These are phyloP conservation scores for Drymonia ruficornis DNA, from an alignment of 2,888 invertebrate genomes.

Conservation along the genomic window DNA sequence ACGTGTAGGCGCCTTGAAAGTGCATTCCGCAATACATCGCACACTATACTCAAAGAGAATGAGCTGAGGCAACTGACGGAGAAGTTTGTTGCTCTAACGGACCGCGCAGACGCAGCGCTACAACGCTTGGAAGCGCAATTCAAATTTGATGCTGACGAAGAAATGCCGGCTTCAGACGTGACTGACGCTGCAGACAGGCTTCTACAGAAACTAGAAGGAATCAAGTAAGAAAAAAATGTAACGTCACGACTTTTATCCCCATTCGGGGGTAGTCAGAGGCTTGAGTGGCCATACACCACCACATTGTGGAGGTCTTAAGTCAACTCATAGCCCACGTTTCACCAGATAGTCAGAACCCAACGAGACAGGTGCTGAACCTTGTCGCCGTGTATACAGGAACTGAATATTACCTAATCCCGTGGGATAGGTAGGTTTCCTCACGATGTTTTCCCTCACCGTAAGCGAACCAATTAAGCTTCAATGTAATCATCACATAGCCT, in stretches of 20 bases:
- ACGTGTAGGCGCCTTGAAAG: slow-evolving; percentile 71
- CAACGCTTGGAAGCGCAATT: slow-evolving; percentile 68
- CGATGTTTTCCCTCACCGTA: too few relatives aligned
- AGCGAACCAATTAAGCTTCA: slow-evolving; percentile 60
- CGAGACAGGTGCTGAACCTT: too few relatives aligned
- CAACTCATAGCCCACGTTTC: too few relatives aligned
- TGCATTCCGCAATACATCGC: slow-evolving; percentile 68
- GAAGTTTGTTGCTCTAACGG: slow-evolving; percentile 75
- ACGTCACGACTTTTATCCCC: too few relatives aligned
- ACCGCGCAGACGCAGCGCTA: slow-evolving; percentile 75
- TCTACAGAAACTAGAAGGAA: slow-evolving; percentile 61
- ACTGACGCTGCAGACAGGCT: slow-evolving; percentile 67
- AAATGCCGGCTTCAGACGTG: slow-evolving; percentile 58
- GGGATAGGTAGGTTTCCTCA: too few relatives aligned
- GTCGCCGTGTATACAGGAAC: too few relatives aligned
- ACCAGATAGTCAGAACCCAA: too few relatives aligned
- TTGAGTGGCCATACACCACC: too few relatives aligned
- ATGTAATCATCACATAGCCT: not conserved
- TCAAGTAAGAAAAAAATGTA: too few relatives aligned
- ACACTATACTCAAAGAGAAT: slow-evolving; percentile 64
- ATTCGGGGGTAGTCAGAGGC: too few relatives aligned
- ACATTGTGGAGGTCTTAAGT: too few relatives aligned
- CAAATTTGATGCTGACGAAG: slow-evolving; percentile 55
- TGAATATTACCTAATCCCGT: too few relatives aligned
- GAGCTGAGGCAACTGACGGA: slow-evolving; percentile 75